Evolutionary conservation across 2,888 invertebrate genomes (phyloP), one percentile per base, ranked within the genome.

Genomic region (Mesorhabditis sp.): DNA sequence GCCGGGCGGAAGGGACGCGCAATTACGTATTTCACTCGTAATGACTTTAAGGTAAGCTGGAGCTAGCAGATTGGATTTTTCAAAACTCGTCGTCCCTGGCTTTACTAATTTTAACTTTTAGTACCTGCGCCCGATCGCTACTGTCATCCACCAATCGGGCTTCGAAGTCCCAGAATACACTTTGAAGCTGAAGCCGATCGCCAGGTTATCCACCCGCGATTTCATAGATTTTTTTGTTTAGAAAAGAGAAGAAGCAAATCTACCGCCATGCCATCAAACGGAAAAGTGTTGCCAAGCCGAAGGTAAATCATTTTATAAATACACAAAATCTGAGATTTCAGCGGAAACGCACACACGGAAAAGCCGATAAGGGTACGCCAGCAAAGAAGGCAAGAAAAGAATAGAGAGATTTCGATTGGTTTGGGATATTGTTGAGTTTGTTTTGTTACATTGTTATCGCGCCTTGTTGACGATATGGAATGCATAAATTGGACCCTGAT

Each of bases 91-190:
- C 28, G 28, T 1, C 28, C 28, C 28, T 50, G 58, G 58, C n/a
- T 2, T 50, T 13, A 2, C n/a, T 50, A 13, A 50, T 50, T 50
- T 50, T 50, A 13, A 50, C 1, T 50, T 50, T 13, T 50, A 73
- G 45, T 73, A 67, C 65, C 89, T 97, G 5, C 89, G 93, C 85
- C 92, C 92, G 82, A 94, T 97, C 86, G 95, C 95, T 0, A 91
- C 92, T 69, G 91, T 96, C 62, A 91, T 97, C 88, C 90, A 91
- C 82, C 92, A 92, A 82, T 94, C 96, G 0, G 96, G 96, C 0
- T 94, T 95, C 86, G 90, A 91, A 10, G 93, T 97, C 0, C 95
- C 96, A 0, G 91, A 92, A 41, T 97, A 93, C 87, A 93, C 95
- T 91, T 87, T 95, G 75, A 88, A 85, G 66, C 80, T 88, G 69